Evolutionary conservation across 2,797 vertebrate genomes (phyloP), one percentile per base, ranked within the genome.

Genomic region (Hipposideros larvatus): DNA sequence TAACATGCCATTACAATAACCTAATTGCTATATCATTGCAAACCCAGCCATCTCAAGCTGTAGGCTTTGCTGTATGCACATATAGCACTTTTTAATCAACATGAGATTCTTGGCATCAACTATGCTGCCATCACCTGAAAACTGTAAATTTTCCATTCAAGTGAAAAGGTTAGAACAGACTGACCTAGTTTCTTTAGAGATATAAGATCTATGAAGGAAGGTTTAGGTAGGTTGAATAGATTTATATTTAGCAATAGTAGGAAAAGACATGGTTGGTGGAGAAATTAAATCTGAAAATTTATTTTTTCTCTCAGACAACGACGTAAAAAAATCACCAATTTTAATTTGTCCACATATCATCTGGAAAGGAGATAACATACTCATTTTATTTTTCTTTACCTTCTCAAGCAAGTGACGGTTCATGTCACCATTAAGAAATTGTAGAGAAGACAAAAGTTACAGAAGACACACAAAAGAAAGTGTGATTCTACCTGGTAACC

Each of bases 321-420:
- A 68, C 28, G 65, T 70, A n/a, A 87, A 96, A 83, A 82, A 26
- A 79, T n/a, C 1, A 79, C 48, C 19, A 13, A 26, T 95, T 94
- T 92, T 75, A 88, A 77, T 90, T 59, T 95, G 55, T 43, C 26
- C 7, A 80, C 21, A 65, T 77, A n/a, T 66, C 24, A 6, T 46
- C 55, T 71, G 21, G 55, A 92, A 96, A 87, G 41, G 31, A 48
- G n/a, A 63, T 0, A 87, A 87, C 11, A 77, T 1, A 75, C 24
- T 74, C 31, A 43, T 78, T 95, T 95, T 78, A 59, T 74, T 87
- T 89, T 91, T 83, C 80, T 95, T 91, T 79, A 79, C 22, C 16
- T 92, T 91, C 34, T 91, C 11, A 68, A 93, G 13, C 2, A 79
- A 80, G n/a, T 68, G 61, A 89, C 37, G 53, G 80, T 14, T 51